These are phyloP conservation scores for Scolanthus callimorphus DNA, from an alignment of 92 coral and sea anemone genomes.

Conservation along the genomic window DNA sequence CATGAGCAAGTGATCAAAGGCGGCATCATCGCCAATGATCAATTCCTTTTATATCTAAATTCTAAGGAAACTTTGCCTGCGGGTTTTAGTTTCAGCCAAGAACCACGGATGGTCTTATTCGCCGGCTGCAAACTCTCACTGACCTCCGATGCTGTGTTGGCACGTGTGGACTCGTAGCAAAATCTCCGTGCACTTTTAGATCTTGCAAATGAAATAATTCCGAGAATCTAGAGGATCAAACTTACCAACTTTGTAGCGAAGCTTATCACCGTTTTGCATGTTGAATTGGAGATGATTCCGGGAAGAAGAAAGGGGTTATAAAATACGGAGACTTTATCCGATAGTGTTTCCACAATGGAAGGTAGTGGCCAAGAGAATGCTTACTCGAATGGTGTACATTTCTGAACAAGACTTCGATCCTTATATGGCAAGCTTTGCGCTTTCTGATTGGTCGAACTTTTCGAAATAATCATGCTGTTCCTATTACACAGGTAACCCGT, in stretches of 20 bases:
- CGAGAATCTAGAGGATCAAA: not conserved
- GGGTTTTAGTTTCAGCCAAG: too few species aligned
- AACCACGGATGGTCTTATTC: too few species aligned
- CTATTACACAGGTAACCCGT: too few species aligned
- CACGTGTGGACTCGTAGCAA: not conserved
- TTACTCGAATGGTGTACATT: not conserved
- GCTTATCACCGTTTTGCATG: constrained; percentile 75
- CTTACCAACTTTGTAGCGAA: constrained; percentile 90
- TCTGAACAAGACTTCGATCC: not conserved
- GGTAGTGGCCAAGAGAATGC: not conserved
- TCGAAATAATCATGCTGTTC: too few species aligned
- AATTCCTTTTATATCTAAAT: too few species aligned
- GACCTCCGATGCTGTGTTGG: too few species aligned
- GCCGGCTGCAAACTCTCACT: too few species aligned
- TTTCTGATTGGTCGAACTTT: not conserved
- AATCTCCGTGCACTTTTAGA: too few species aligned
- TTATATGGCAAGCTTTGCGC: not conserved
- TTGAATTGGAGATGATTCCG: constrained; percentile 8
- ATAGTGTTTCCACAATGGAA: not conserved
- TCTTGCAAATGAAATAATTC: too few species aligned
- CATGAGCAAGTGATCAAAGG: too few species aligned
- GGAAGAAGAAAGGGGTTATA: not conserved
- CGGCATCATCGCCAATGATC: too few species aligned
- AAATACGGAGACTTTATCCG: not conserved
- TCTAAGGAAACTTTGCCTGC: too few species aligned